phyloP scores from a whole-genome alignment of 2,888 invertebrate genomes.

The Dryococelus australis region DNA sequence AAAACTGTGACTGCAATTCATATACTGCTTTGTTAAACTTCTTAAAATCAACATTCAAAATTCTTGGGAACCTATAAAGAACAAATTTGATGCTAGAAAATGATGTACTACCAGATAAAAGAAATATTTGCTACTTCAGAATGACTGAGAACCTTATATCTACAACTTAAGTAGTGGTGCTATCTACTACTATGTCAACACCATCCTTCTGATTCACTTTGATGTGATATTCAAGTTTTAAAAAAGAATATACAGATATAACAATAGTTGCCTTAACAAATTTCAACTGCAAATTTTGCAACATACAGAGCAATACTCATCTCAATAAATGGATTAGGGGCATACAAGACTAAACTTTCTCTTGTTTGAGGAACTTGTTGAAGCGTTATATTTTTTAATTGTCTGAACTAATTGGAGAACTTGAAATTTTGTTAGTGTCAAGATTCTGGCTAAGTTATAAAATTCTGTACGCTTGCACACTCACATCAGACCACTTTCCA shows the following conservation, averaged over 20 bases:
- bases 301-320: neutral
- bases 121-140: neutral
- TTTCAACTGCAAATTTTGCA: neutral
- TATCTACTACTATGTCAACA: neutral
- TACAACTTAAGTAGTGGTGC: neutral
- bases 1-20: constrained; percentile 11
- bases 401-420: neutral
- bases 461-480: no score
- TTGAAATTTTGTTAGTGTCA: constrained; percentile 22
- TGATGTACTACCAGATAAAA: neutral
- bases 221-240: neutral
- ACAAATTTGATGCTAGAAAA: neutral
- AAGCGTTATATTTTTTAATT: neutral
- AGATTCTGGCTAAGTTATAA: no score
- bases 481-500: no score
- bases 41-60: neutral
- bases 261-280: neutral
- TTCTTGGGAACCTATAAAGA: neutral
- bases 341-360: neutral
- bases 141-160: neutral
- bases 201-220: neutral
- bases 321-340: neutral
- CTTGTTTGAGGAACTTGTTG: neutral
- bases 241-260: neutral
- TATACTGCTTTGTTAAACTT: neutral